Evolutionary conservation across 2,797 vertebrate genomes (phyloP).

Genomic region (Sebastes glaucus): DNA sequence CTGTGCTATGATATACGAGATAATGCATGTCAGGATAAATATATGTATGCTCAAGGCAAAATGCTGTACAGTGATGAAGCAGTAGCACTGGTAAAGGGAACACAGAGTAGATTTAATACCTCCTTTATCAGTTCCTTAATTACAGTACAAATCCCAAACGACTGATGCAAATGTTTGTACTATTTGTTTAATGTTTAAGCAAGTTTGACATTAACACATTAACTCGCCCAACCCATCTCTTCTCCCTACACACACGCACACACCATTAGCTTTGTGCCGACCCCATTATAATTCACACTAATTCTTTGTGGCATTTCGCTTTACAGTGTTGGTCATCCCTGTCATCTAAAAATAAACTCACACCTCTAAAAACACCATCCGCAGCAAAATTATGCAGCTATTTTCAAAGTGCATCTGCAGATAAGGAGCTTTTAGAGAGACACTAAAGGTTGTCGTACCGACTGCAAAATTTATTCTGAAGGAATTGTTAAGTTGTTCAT

Average conservation of each 20-base stretch:
- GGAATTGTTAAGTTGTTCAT: slow-evolving; percentile 7
- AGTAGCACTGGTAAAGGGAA: neutral
- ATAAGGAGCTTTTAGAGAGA: slow-evolving; percentile 18
- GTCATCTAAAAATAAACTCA: slow-evolving; percentile 41
- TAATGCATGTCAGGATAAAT: neutral
- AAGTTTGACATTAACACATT: slow-evolving; percentile 2
- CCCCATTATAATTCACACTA: slow-evolving; percentile 29
- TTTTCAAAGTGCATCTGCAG: slow-evolving; percentile 20
- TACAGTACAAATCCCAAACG: neutral
- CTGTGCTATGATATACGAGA: neutral
- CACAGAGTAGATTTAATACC: neutral
- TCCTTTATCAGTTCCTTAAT: neutral
- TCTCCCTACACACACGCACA: neutral
- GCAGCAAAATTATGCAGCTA: slow-evolving; percentile 3
- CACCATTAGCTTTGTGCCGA: slow-evolving; percentile 35
- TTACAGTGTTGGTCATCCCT: slow-evolving; percentile 31
- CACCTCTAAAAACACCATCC: slow-evolving; percentile 23
- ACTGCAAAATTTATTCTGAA: slow-evolving; percentile 22
- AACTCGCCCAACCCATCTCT: neutral
- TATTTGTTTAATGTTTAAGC: neutral
- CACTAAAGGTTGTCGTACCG: neutral
- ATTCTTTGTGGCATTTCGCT: slow-evolving; percentile 48
- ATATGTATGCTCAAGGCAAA: neutral
- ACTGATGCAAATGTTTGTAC: neutral
- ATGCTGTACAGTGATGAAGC: neutral